phyloP scores from a whole-genome alignment of 35 echinoderm and acorn worm species.

The Strongylocentrotus purpuratus region DNA sequence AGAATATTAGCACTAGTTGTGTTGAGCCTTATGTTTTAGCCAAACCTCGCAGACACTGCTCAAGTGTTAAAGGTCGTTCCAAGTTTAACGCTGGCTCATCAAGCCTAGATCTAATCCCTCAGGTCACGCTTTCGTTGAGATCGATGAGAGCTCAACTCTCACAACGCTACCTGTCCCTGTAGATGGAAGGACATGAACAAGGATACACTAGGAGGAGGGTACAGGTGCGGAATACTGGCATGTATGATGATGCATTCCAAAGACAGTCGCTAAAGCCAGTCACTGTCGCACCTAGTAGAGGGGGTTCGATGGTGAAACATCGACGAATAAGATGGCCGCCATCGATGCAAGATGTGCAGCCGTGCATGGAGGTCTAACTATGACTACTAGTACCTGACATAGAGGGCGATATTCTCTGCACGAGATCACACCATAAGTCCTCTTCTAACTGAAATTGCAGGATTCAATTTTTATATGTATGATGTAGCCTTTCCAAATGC shows the following conservation, averaged over 20 bases:
- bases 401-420: slow-evolving; percentile 4
- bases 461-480: not conserved
- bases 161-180: not conserved
- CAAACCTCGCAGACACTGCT: not conserved
- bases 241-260: not conserved
- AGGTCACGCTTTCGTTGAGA: not conserved
- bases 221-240: not conserved
- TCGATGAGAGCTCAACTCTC: not conserved
- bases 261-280: not conserved
- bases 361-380: not conserved
- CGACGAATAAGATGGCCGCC: not conserved
- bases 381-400: not conserved
- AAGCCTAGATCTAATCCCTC: not conserved
- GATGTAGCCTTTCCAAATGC: not conserved
- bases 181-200: not conserved
- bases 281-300: not conserved
- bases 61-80: not conserved
- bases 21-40: not conserved
- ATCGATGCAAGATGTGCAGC: not conserved
- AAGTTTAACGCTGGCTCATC: not conserved
- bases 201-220: not conserved
- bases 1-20: not conserved
- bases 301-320: not conserved
- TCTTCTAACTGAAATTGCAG: not conserved
- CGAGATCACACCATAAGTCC: not conserved